Conservation (phyloP, 2,888 invertebrate species). For the Hylaea fasciaria region DNA sequence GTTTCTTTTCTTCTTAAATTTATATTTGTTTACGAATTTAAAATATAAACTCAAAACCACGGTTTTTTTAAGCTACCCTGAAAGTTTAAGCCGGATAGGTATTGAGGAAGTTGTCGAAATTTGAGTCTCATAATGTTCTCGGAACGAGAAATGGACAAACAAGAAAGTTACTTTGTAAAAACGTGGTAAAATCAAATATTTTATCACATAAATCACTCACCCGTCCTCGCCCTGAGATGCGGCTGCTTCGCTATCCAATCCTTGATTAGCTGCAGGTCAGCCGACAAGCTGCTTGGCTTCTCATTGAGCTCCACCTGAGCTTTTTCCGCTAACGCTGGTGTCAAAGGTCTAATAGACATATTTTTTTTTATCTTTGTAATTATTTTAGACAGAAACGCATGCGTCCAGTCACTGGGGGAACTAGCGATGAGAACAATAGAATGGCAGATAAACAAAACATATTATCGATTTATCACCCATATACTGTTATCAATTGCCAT, state of each 20-base stretch:
- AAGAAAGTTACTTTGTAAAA: no score
- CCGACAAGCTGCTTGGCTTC: slow-evolving; percentile 67
- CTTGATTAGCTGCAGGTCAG: slow-evolving; percentile 74
- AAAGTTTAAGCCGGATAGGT: no score
- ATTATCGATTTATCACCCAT: slow-evolving; percentile 32
- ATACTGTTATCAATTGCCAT: slow-evolving; percentile 31
- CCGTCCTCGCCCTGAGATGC: slow-evolving; percentile 58
- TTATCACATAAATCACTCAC: slow-evolving; percentile 29
- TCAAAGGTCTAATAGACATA: slow-evolving; percentile 53
- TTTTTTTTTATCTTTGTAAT: slow-evolving; percentile 2
- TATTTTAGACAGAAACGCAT: neutral
- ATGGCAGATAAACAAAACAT: slow-evolving; percentile 26
- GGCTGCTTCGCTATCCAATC: slow-evolving; percentile 82
- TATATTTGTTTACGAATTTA: no score
- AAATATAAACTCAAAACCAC: no score
- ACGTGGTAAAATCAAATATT: slow-evolving; percentile 28
- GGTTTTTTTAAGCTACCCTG: no score
- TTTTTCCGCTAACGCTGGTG: slow-evolving; percentile 53
- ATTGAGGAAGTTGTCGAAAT: no score
- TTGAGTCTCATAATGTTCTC: neutral
- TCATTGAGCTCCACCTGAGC: slow-evolving; percentile 79
- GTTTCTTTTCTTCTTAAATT: no score
- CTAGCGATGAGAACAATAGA: slow-evolving; percentile 13
- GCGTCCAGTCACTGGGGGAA: slow-evolving; percentile 11
- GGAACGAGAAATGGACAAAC: no score